phyloP scores from a whole-genome alignment of 2,888 invertebrate genomes.

The Eristalis pertinax region DNA sequence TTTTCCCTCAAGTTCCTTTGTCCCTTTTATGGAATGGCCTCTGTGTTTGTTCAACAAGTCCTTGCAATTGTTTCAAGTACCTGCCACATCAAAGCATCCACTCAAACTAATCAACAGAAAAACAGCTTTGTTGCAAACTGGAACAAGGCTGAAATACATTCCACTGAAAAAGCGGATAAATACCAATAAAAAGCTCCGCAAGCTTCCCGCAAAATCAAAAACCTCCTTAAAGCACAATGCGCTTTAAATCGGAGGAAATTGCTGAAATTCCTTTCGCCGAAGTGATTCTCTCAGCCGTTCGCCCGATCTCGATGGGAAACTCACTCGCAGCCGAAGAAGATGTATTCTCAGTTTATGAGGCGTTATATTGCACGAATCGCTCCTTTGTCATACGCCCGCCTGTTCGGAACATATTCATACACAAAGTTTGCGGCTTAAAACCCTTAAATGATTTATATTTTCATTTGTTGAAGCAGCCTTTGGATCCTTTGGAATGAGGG shows the following conservation, averaged over 20 bases:
- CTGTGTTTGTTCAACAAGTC: background rate
- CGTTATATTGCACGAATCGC: background rate
- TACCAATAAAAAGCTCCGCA: background rate
- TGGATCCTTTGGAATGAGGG: background rate
- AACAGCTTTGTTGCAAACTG: background rate
- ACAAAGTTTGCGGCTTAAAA: conserved; percentile 26
- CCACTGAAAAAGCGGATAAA: background rate
- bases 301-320: background rate
- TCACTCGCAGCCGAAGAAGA: background rate
- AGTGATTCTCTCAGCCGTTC: background rate
- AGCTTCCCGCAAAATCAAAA: background rate
- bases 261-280: background rate
- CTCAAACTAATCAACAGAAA: background rate
- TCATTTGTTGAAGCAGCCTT: conserved; percentile 18
- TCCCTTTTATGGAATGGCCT: background rate
- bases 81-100: background rate
- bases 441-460: conserved; percentile 34
- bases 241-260: background rate
- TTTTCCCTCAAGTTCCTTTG: background rate
- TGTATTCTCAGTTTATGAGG: background rate
- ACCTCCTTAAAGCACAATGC: background rate
- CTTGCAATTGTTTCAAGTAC: background rate
- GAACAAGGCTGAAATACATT: background rate
- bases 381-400: background rate
- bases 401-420: conserved; percentile 14